phyloP scores from a whole-genome alignment of 2,113 vertebrate species.

The Bucco capensis region DNA sequence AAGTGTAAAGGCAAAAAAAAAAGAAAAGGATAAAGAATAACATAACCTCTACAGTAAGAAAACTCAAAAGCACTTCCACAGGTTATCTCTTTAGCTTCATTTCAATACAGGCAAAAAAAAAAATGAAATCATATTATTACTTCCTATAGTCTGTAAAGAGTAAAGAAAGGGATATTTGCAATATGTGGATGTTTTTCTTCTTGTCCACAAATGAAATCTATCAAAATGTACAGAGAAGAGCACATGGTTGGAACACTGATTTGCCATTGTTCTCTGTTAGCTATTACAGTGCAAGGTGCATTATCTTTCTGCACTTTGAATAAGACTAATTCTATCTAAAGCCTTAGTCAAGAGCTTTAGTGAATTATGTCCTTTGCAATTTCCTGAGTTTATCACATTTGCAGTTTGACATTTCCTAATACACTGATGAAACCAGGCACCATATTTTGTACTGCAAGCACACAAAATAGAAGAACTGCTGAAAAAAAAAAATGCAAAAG shows the following conservation, averaged over 20 bases:
- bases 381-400: slow-evolving; percentile 32
- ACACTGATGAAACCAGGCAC: slow-evolving; percentile 26
- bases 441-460: not conserved
- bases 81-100: not conserved
- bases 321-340: not conserved
- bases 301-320: not conserved
- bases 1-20: not conserved
- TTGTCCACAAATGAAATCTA: not conserved
- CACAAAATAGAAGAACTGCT: not conserved
- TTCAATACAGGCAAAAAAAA: not conserved
- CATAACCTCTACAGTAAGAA: not conserved
- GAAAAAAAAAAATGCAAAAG: not conserved
- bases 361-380: not conserved
- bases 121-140: not conserved
- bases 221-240: not conserved
- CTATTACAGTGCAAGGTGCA: not conserved
- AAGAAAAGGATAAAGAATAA: not conserved
- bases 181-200: not conserved
- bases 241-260: not conserved
- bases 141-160: not conserved
- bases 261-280: not conserved
- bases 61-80: not conserved
- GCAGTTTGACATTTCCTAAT: slow-evolving; percentile 15
- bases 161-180: not conserved
- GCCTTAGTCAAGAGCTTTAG: not conserved